Base-by-base conservation (phyloP, 2,888 invertebrate species). In the Drosophila subquinaria region DNA sequence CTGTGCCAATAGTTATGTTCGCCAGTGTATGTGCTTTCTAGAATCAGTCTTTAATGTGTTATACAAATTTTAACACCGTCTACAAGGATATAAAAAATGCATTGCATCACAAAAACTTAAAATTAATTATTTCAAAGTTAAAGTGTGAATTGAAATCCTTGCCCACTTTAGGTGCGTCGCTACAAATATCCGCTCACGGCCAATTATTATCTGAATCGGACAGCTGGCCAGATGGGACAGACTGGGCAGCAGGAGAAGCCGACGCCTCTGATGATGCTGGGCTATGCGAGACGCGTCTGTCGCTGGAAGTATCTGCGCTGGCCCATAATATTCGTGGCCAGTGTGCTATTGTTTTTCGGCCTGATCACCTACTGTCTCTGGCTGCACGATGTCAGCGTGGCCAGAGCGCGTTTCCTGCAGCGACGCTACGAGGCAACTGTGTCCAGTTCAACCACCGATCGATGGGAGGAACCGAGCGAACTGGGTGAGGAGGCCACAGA, bases 351-450 rank as follows among this genome's bases (percentile, higher is more conserved):
- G 10, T 90, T 91, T 63, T 91, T 91, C 56, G 91, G 91, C 10
- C 78, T 91, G 68, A 91, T 91, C 77, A 91, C 91, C 45, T 91
- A 91, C 69, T 91, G 91, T 61, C 84, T 91, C 1, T 91, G 91
- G 91, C 52, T 91, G 71, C 91, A 91, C 71, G 91, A 91, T 35
- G 90, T 91, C 27, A 91, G 91, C 57, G 88, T 91, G 53, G 86
- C 91, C 6, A 70, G 91, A 11, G 90, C 91, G 17, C 82, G 83
- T 33, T 89, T 89, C 53, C 69, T 90, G n/a, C 90, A 89, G 35
- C 82, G 79, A 0, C 90, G 88, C 30, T 75, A 75, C 61, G 82
- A 86, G 59, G 74, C 72, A 13, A 71, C 73, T 15, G 13, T 50
- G 9, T 48, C 57, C 62, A 52, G 51, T 59, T 48, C 78, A 45